Evolutionary conservation across 23 tunicate genomes (phyloP).

Genomic region (Trididemnum nubilum): DNA sequence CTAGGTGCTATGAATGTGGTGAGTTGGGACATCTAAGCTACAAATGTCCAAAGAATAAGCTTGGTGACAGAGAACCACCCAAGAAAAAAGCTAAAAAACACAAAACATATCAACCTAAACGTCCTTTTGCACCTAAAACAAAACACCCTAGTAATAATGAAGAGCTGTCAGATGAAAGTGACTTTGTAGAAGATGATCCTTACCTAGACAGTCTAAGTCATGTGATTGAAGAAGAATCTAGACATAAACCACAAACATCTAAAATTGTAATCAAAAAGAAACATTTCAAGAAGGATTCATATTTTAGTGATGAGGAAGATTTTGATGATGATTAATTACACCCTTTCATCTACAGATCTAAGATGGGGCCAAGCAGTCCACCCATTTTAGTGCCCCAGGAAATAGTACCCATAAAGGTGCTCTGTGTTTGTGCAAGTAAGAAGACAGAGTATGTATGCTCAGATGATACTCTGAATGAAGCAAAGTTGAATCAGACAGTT

Average conservation of each 20-base stretch:
- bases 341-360: no score
- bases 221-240: conserved; percentile 57
- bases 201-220: conserved; percentile 67
- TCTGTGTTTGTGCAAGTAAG: no score
- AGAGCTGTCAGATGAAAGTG: conserved; percentile 40
- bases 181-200: conserved; percentile 40
- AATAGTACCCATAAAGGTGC: no score
- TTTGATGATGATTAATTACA: background rate
- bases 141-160: background rate
- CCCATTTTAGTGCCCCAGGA: no score
- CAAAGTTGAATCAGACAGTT: no score
- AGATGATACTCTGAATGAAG: no score
- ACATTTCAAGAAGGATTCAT: conserved; percentile 19
- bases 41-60: conserved; percentile 72
- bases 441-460: no score
- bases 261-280: background rate
- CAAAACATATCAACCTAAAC: conserved; percentile 2
- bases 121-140: background rate
- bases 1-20: conserved; percentile 87
- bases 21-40: conserved; percentile 76
- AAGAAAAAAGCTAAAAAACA: conserved; percentile 53
- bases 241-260: background rate
- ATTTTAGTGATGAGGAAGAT: conserved; percentile 34
- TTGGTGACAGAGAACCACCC: conserved; percentile 82
- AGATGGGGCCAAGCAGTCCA: no score